Base-by-base conservation (phyloP, 2,797 vertebrate species). In the Parotocinclus haroldoi region DNA sequence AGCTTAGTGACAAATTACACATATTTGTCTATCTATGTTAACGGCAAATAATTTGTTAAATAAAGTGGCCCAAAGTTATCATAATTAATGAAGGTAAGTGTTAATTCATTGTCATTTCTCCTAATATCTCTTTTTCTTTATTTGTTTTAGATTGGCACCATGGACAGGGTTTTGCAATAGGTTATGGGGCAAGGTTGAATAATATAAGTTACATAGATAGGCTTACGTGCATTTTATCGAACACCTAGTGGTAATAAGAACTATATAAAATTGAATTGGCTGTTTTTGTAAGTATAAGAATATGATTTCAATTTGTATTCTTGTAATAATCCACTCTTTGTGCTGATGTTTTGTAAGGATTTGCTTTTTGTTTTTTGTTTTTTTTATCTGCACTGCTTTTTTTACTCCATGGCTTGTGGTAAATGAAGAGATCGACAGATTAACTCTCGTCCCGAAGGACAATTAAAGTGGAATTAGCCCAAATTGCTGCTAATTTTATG, bases 401-500 rank as follows among this genome's bases (percentile, higher is more conserved):
- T n/a, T 80, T 75, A 77, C 79, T 64, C 79, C 76, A 68, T 77
- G 82, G 58, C 53, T 50, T 72, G 87, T 80, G 71, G 62, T 72
- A 75, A 80, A 84, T 78, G 81, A 77, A 76, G 69, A 46, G 67
- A 84, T 88, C 78, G 72, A 81, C 76, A 80, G 88, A 90, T 92
- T 87, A 89, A 90, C 83, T 71, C 57, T 76, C 80, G 77, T 87
- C 87, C 78, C 81, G 56, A 58, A 74, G 77, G 74, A 81, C 82
- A 79, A 82, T 91, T 88, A 88, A 88, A 88, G 78, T 84, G 76
- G 82, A 82, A 86, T 89, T 80, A 84, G 74, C 79, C 79, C 62
- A 83, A 88, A 90, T 84, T 88, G 83, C 81, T 77, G 79, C 77
- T 88, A 87, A 89, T 85, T 89, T 87, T 82, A 78, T 84, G 83